Percentiles rank a stretch among this genome's conserved stretches.
These are phyloP conservation scores for Drosophila virilis DNA, from an alignment of 1,140 invertebrate genomes.

Conservation along the genomic window DNA sequence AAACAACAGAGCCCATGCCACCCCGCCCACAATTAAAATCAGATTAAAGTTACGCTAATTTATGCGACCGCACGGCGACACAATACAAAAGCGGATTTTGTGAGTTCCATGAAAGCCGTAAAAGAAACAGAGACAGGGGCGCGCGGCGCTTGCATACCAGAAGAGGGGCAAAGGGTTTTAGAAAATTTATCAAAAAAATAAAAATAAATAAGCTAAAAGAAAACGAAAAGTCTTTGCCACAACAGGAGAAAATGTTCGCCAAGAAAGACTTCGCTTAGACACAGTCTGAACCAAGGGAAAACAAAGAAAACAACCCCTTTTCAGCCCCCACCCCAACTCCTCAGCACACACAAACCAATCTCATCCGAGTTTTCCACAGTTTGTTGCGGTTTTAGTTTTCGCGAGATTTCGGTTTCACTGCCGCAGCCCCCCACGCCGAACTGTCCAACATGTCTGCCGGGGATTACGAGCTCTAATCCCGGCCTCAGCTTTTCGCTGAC, in stretches of 20 bases:
- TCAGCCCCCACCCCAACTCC: too few relatives aligned
- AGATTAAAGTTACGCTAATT: constrained; percentile 82
- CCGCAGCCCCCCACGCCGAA: constrained; percentile 1
- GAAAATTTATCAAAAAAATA: constrained; percentile 3
- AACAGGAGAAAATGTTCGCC: neutral
- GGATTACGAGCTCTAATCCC: constrained; percentile 33
- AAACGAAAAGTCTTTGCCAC: neutral
- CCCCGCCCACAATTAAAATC: constrained; percentile 77
- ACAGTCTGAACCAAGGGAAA: neutral
- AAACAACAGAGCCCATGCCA: constrained; percentile 34
- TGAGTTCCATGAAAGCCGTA: constrained; percentile 27
- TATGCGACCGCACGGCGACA: constrained; percentile 80
- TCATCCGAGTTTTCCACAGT: neutral
- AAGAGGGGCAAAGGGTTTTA: neutral
- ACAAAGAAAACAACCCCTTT: neutral
- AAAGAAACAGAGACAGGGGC: neutral
- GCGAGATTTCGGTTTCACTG: neutral
- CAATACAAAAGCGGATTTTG: constrained; percentile 69
- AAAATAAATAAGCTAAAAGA: neutral
- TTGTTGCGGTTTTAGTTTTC: constrained; percentile 24
- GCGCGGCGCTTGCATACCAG: neutral
- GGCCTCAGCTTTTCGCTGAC: constrained; percentile 27
- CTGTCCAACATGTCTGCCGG: constrained; percentile 34
- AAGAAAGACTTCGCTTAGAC: neutral
- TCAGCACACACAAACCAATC: constrained; percentile 1